Base-by-base conservation (phyloP, 2,797 vertebrate genomes). In the Eutrigla gurnardus region DNA sequence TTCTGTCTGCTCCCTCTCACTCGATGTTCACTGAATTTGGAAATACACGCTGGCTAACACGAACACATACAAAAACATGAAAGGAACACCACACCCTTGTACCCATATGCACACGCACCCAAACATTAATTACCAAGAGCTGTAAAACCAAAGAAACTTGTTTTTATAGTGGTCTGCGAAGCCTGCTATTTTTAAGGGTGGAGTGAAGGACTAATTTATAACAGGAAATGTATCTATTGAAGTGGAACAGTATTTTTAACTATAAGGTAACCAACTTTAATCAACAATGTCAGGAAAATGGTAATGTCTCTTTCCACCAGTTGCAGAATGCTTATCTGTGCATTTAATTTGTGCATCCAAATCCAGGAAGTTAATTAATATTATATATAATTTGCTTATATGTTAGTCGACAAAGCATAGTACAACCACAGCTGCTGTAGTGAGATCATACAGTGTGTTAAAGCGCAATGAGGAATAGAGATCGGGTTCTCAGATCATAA, bases 131-230 rank as follows among this genome's bases (percentile, higher is more conserved):
- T 78, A 80, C 64, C 69, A 42, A 65, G 65, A 69, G 52, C 47
- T 80, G 78, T 73, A 90, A 91, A 94, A 85, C 89, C 90, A 86
- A 85, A 83, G 35, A 70, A 58, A 87, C 3, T 17, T 43, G 39
- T 45, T 42, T 3, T 49, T 77, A 55, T 67, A 42, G 64, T 36
- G 35, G 55, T 39, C 18, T 74, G 42, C 17, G 11, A 43, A 32
- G 36, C 2, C 25, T 32, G 33, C 13, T 74, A 78, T 72, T 37
- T 89, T 68, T 60, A 86, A 47, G 53, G 5, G 47, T 52, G 33
- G 35, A 32, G 8, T 58, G 39, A 11, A 54, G 47, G 45, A 62
- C 36, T 17, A 61, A 46, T 52, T 46, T 58, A 46, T 35, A 33
- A 37, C 10, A 12, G 57, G 14, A 12, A 12, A 65, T 6, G 5